Conservation (phyloP, 2,797 vertebrate genomes). For the Enteromius radiatus region DNA sequence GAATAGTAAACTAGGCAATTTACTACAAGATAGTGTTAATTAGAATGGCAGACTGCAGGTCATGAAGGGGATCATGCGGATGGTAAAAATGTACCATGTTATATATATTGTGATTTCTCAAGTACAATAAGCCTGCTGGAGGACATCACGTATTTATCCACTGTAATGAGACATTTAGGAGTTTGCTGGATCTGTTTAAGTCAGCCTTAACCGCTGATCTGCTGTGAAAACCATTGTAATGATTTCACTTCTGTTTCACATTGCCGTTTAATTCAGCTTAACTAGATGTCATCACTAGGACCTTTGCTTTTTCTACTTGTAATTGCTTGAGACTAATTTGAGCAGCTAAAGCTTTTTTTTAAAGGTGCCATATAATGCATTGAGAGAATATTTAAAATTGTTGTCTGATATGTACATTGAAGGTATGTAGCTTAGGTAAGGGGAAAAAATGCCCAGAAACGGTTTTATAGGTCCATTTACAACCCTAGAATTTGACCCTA, state of each 20-base stretch:
- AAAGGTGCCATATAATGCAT: too few species aligned
- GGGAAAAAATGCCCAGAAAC: too few species aligned
- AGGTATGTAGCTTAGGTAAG: too few species aligned
- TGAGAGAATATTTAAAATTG: too few species aligned
- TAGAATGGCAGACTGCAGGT: neutral
- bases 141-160: neutral
- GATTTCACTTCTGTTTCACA: neutral
- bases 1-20: slow-evolving; percentile 16
- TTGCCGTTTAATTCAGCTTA: neutral
- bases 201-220: slow-evolving; percentile 12
- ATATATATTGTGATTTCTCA: neutral
- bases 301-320: neutral
- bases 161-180: neutral
- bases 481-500: too few species aligned
- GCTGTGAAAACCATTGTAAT: neutral
- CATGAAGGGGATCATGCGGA: slow-evolving; percentile 8
- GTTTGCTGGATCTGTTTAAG: neutral
- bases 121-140: neutral
- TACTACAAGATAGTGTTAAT: slow-evolving; percentile 11
- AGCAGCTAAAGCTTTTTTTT: slow-evolving; percentile 15
- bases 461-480: too few species aligned
- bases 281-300: slow-evolving; percentile 9
- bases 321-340: slow-evolving; percentile 22
- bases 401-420: too few species aligned
- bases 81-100: neutral